Evolutionary conservation across 2,888 invertebrate genomes (phyloP), one percentile per base, ranked within the genome.

Genomic region (Acronicta aceris): DNA sequence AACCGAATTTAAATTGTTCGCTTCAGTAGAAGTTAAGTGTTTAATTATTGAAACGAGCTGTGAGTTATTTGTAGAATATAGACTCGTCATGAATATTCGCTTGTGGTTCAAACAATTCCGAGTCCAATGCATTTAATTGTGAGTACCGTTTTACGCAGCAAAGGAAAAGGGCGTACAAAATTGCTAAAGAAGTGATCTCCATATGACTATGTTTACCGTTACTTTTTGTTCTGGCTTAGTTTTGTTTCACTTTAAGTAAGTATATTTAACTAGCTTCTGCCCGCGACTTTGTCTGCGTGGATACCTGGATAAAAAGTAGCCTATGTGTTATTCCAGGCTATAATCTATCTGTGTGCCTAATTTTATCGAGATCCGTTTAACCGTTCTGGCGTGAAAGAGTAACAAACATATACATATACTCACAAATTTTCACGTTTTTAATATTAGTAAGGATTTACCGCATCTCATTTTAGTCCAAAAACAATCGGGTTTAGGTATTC

Each of bases 141-240:
- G 21, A 55, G 65, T 71, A 59, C 60, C 58, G 72, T 70, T 56
- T 45, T 41, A 59, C 36, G 25, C 47, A 5, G 54, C 41, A 54
- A 59, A 21, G 59, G 52, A 41, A 53, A 64, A 74, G 74, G 65
- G 53, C 59, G 42, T 65, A 60, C 55, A 53, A 65, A 53, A 65
- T 71, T 74, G 57, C 57, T 59, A 70, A 72, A 48, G 56, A 61
- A 74, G n/a, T 13, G 15, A 61, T 61, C 48, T 68, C 59, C 68
- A 71, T 68, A 55, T 55, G 59, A 45, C 27, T 50, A 36, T 5
- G 16, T 53, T 49, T 58, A 60, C 71, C 55, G 71, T 74, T 64
- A 60, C 17, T 43, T 27, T 51, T 57, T 27, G 49, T 50, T 33
- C 17, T 41, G 40, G 0, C 27, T 64, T 16, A 10, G 36, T 54